Base-by-base conservation (phyloP, 2,113 vertebrate species). In the Coracopsis vasa region DNA sequence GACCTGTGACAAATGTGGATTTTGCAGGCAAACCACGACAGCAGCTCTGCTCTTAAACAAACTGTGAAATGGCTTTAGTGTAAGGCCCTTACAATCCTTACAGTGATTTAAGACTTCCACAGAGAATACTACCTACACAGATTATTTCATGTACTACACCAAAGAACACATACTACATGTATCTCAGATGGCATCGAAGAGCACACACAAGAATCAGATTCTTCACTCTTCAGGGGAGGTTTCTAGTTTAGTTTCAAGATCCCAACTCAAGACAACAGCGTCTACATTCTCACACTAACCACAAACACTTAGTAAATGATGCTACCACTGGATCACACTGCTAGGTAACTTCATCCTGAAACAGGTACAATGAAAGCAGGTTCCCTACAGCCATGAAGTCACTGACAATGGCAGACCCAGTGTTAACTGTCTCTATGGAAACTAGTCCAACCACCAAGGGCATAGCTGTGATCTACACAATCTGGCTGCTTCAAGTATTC, bases 111-210 rank as follows among this genome's bases (percentile, higher is more conserved):
- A 74, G 62, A 56, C 41, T 41, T 28, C 9, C 41, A 35, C 31
- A 56, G 51, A 35, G 5, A 48, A 37, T 17, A 61, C 31, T 31
- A 45, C 41, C 28, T 17, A 28, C 62, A 56, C 16, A 66, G 31
- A 39, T 17, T 44, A 51, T 11, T 66, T 33, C 8, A 35, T 0
- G 4, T 44, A 44, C 65, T 39, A 16, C 28, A 42, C 27, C 25
- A 12, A 31, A 62, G 41, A 77, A 75, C 41, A 72, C 16, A 21
- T 3, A 61, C 0, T 1, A 42, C 20, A 13, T 0, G 1, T 5
- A 51, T 19, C 33, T 42, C 42, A 10, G 27, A 69, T 27, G 37
- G 27, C 48, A 64, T 15, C 25, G 16, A 81, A 67, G 29, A 56
- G 17, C 9, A 48, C 1, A 41, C 0, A 2, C 42, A 39, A 67